Base-by-base conservation (phyloP, 1,140 invertebrate genomes). In the Trichogramma pretiosum region DNA sequence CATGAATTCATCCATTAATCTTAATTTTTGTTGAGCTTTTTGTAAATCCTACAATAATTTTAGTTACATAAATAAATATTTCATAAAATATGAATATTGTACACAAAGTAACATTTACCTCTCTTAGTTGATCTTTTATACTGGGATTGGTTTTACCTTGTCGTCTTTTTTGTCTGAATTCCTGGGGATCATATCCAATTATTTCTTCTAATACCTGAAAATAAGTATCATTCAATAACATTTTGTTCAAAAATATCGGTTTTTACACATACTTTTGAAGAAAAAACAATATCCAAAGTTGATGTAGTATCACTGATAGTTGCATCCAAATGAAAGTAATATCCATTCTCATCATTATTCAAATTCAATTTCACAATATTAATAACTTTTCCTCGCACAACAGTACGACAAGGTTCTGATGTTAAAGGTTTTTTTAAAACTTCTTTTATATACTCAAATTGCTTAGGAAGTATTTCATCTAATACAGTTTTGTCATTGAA, bases 81-180 rank as follows among this genome's bases (percentile, higher is more conserved):
- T 34, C 33, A 24, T 42, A 28, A 28, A n/a, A 45, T 30, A 19
- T 46, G 9, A 18, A 14, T 38, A 5, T 46, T 33, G 38, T 42
- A 24, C 21, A 7, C 13, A 36, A 22, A 28, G 37, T 33, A 39
- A 26, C 36, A n/a, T 28, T 36, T 57, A 68, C 63, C 40, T 56
- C 46, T 60, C 54, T 57, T 32, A 68, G 38, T 48, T 61, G 45
- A 5, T 55, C 43, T 21, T 61, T 55, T 8, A 68, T 44, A 37
- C 57, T 50, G 8, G 61, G 54, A 57, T 65, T 41, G 5, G 34
- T 44, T 48, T 63, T 68, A 8, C 48, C 57, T 21, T 61, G 48
- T 36, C 62, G 67, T 35, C 62, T 69, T 36, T 58, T 65, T 23
- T 54, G 5, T 22, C 52, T 55, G 53, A 71, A 70, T 52, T 68